Evolutionary conservation across 1,140 invertebrate genomes (phyloP).

Genomic region (Solen grandis): DNA sequence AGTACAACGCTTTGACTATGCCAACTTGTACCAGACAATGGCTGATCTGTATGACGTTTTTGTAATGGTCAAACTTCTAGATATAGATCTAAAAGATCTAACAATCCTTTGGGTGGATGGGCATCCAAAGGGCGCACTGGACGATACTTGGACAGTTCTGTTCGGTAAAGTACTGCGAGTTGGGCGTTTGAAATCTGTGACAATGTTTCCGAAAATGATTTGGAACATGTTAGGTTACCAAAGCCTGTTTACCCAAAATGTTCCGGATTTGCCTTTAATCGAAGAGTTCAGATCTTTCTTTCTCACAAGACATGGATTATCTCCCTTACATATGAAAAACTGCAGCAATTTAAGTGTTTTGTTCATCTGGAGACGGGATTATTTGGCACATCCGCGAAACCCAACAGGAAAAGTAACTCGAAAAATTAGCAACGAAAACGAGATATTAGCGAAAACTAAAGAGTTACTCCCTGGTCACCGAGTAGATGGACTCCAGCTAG

Average conservation of each 20-base stretch:
- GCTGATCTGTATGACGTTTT: conserved; percentile 69
- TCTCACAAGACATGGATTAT: conserved; percentile 55
- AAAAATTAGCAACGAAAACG: conserved; percentile 65
- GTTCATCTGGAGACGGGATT: conserved; percentile 68
- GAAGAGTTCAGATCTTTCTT: conserved; percentile 73
- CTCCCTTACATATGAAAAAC: neutral
- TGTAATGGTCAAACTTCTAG: conserved; percentile 59
- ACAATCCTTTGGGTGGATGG: conserved; percentile 70
- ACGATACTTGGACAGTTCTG: conserved; percentile 64
- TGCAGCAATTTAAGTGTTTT: conserved; percentile 61
- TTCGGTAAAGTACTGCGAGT: conserved; percentile 58
- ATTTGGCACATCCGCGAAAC: conserved; percentile 67
- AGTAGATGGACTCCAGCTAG: conserved; percentile 65
- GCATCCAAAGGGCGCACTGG: conserved; percentile 69
- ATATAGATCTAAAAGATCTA: conserved; percentile 29
- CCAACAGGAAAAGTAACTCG: conserved; percentile 57
- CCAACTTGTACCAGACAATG: conserved; percentile 69
- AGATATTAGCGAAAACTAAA: conserved; percentile 48
- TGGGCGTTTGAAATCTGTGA: conserved; percentile 30
- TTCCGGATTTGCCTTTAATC: conserved; percentile 55
- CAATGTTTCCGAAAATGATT: conserved; percentile 60
- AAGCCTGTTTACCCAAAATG: conserved; percentile 64
- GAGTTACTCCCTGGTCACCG: conserved; percentile 3
- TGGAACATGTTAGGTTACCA: conserved; percentile 71
- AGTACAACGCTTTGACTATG: conserved; percentile 55